Percentiles rank a stretch among this genome's conserved stretches.
Evolutionary conservation across 2,888 invertebrate genomes (phyloP).

Genomic region (Anthrax anthrax): DNA sequence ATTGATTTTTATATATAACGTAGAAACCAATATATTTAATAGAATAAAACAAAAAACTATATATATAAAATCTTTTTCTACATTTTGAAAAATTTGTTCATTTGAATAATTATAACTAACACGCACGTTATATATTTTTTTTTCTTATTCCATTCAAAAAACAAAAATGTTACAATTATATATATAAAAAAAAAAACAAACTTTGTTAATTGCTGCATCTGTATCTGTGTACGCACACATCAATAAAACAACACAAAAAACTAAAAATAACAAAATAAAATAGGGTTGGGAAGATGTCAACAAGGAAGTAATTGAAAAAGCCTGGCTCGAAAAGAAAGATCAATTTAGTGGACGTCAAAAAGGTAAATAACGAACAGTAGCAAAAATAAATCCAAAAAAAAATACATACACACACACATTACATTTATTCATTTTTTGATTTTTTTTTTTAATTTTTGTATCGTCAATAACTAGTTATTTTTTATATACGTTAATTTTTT

Average conservation of each 20-base stretch:
- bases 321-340: constrained; percentile 74
- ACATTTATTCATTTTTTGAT: not conserved
- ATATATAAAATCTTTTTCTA: too few species aligned
- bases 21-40: too few species aligned
- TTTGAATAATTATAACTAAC: too few species aligned
- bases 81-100: too few species aligned
- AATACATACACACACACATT: not conserved
- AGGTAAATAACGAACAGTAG: constrained; percentile 46
- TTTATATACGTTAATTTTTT: too few species aligned
- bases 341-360: constrained; percentile 82
- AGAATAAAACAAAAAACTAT: too few species aligned
- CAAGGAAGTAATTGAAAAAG: constrained; percentile 75
- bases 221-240: not conserved
- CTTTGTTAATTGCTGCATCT: constrained; percentile 7
- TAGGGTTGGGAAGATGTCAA: constrained; percentile 73
- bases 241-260: too few species aligned
- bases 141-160: not conserved
- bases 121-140: constrained; percentile 8
- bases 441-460: not conserved
- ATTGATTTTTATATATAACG: too few species aligned
- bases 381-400: not conserved
- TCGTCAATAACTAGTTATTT: not conserved
- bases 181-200: too few species aligned
- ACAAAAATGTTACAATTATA: too few species aligned
- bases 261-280: not conserved